A percentile compares a stretch with the other conserved stretches of the same genome.
phyloP scores from a whole-genome alignment of 2,113 vertebrate genomes.

The Chaenocephalus aceratus region DNA sequence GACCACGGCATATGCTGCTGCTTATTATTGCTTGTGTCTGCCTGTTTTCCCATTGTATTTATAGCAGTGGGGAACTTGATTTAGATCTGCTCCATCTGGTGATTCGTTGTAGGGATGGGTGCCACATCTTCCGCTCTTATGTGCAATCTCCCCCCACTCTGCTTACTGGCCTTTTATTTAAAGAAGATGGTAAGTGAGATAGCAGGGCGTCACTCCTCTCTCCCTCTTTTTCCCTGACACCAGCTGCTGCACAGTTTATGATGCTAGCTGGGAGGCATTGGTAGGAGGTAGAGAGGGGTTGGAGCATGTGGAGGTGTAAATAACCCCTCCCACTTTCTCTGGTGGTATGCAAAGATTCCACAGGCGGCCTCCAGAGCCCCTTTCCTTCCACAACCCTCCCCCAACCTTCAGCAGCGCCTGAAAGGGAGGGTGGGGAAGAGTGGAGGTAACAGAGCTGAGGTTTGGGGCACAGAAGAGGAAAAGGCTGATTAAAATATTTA shows the following conservation, averaged over 20 bases:
- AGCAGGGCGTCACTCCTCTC: slow-evolving; percentile 46
- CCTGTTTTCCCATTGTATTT: slow-evolving; percentile 78
- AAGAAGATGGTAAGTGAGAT: slow-evolving; percentile 70
- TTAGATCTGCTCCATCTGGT: slow-evolving; percentile 81
- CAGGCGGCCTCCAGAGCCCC: slow-evolving; percentile 65
- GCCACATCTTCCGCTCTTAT: slow-evolving; percentile 56
- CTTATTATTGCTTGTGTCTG: slow-evolving; percentile 64
- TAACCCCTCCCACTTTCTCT: slow-evolving; percentile 69
- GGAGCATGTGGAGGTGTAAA: slow-evolving; percentile 53
- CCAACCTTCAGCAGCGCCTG: slow-evolving; percentile 57
- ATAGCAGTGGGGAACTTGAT: slow-evolving; percentile 71
- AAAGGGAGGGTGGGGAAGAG: slow-evolving; percentile 20
- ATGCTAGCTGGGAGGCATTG: slow-evolving; percentile 52
- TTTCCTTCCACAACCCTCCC: slow-evolving; percentile 56
- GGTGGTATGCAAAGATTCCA: slow-evolving; percentile 73
- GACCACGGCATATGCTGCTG: slow-evolving; percentile 69
- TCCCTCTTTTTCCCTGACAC: slow-evolving; percentile 57
- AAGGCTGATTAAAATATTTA: slow-evolving; percentile 49
- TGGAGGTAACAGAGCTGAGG: slow-evolving; percentile 37
- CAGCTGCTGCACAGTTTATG: slow-evolving; percentile 73
- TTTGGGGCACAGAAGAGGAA: slow-evolving; percentile 32
- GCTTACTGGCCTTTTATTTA: slow-evolving; percentile 72
- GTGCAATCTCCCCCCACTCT: slow-evolving; percentile 23
- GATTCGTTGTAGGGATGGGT: slow-evolving; percentile 64
- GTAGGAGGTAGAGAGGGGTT: neutral